Evolutionary conservation across 2,113 vertebrate genomes (phyloP).

Genomic region (Lophius piscatorius): DNA sequence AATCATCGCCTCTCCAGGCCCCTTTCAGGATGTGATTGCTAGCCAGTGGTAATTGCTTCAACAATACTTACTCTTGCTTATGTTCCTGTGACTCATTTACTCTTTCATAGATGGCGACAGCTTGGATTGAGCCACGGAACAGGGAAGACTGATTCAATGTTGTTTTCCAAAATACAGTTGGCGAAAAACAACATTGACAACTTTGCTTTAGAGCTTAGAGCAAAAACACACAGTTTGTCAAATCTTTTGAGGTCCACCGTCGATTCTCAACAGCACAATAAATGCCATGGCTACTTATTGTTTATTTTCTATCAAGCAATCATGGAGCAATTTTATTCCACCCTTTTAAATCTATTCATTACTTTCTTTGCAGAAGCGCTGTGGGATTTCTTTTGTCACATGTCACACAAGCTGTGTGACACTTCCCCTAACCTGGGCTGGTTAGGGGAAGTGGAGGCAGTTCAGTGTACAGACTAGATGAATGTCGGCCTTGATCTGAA

Average conservation of each 20-base stretch:
- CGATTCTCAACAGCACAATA: slow-evolving; percentile 57
- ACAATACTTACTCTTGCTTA: slow-evolving; percentile 50
- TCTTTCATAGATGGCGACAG: slow-evolving; percentile 61
- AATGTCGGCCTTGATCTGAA: neutral
- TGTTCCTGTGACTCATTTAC: slow-evolving; percentile 59
- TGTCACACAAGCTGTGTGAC: slow-evolving; percentile 28
- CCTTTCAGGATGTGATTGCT: slow-evolving; percentile 38
- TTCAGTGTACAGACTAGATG: too few species aligned
- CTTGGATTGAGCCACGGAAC: slow-evolving; percentile 63
- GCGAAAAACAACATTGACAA: slow-evolving; percentile 53
- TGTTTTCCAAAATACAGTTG: slow-evolving; percentile 61
- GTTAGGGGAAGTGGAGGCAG: too few species aligned
- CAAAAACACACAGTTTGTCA: slow-evolving; percentile 45
- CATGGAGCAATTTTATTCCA: slow-evolving; percentile 48
- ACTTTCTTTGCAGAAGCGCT: slow-evolving; percentile 38
- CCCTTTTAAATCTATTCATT: slow-evolving; percentile 55
- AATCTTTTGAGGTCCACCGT: slow-evolving; percentile 48
- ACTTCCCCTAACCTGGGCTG: neutral
- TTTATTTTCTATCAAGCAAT: slow-evolving; percentile 66
- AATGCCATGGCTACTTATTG: slow-evolving; percentile 60
- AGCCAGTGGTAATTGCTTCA: slow-evolving; percentile 54
- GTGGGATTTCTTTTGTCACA: slow-evolving; percentile 60
- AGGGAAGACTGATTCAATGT: slow-evolving; percentile 57
- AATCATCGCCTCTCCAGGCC: slow-evolving; percentile 18
- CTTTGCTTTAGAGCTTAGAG: slow-evolving; percentile 63